Conservation (phyloP, 2,113 vertebrate species). For the Gasterosteus nipponicus region DNA sequence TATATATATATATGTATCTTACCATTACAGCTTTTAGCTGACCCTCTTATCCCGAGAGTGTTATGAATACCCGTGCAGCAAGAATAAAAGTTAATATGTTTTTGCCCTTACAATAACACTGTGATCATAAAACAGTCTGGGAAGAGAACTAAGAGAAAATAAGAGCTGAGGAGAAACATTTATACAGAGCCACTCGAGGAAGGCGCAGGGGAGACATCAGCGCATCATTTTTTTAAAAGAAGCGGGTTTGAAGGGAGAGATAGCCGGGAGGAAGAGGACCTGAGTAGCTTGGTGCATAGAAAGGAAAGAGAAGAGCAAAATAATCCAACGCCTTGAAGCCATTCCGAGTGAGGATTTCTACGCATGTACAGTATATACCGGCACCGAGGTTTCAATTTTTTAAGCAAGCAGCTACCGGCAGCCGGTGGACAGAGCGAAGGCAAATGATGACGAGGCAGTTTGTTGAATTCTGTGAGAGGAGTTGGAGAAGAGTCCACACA, state of each 20-base stretch:
- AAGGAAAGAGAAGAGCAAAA: not conserved
- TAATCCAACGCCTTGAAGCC: not conserved
- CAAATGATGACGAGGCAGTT: constrained; percentile 23
- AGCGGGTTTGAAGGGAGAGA: not conserved
- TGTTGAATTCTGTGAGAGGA: constrained; percentile 50
- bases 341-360: not conserved
- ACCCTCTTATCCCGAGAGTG: constrained; percentile 4
- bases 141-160: constrained; percentile 23
- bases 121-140: constrained; percentile 19
- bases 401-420: constrained; percentile 16
- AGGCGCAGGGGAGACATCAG: not conserved
- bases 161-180: constrained; percentile 8
- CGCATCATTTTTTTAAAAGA: not conserved
- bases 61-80: constrained; percentile 24
- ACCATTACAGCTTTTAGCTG: not conserved
- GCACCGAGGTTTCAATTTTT: constrained; percentile 23
- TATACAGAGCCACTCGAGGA: constrained; percentile 17
- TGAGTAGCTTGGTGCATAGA: constrained; percentile 1
- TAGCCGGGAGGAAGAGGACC: not conserved
- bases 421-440: not conserved
- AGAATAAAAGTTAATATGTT: constrained; percentile 4
- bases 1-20: constrained; percentile 21
- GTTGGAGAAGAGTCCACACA: constrained; percentile 26
- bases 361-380: not conserved
- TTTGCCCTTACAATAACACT: constrained; percentile 18